A percentile compares a stretch with the other conserved stretches of the same genome.
Evolutionary conservation across 1,140 invertebrate species (phyloP).

Genomic region (Melitaea cinxia): DNA sequence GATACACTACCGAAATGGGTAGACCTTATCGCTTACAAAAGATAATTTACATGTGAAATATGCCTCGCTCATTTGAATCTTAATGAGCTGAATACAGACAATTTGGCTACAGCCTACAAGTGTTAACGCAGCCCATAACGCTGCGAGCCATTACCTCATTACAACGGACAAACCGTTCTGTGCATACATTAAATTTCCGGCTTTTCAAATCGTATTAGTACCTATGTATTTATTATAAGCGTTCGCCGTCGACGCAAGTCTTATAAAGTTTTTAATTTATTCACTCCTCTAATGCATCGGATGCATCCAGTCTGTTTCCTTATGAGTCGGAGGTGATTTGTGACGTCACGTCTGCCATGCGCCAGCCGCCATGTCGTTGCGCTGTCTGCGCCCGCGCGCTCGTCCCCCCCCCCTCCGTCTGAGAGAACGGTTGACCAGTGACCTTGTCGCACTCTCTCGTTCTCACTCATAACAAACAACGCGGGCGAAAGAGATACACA

Average conservation of each 20-base stretch:
- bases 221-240: background rate
- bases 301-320: slow-evolving; percentile 56
- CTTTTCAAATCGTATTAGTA: background rate
- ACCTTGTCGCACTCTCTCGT: slow-evolving; percentile 71
- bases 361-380: slow-evolving; percentile 59
- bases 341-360: slow-evolving; percentile 65
- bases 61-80: slow-evolving; percentile 19
- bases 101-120: slow-evolving; percentile 2
- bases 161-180: background rate
- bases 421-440: slow-evolving; percentile 76
- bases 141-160: slow-evolving; percentile 5
- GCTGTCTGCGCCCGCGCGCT: slow-evolving; percentile 67
- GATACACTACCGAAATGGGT: slow-evolving; percentile 7
- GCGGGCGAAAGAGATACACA: slow-evolving; percentile 43
- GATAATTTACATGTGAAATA: slow-evolving; percentile 25
- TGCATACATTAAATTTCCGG: background rate
- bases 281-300: slow-evolving; percentile 37
- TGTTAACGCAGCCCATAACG: background rate
- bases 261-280: slow-evolving; percentile 35
- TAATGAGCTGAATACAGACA: slow-evolving; percentile 6
- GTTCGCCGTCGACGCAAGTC: background rate
- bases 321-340: slow-evolving; percentile 59
- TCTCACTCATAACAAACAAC: background rate
- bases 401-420: slow-evolving; percentile 63
- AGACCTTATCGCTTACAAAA: slow-evolving; percentile 8